Base-by-base conservation (phyloP, 2,888 invertebrate species). In the Congeria kusceri region DNA sequence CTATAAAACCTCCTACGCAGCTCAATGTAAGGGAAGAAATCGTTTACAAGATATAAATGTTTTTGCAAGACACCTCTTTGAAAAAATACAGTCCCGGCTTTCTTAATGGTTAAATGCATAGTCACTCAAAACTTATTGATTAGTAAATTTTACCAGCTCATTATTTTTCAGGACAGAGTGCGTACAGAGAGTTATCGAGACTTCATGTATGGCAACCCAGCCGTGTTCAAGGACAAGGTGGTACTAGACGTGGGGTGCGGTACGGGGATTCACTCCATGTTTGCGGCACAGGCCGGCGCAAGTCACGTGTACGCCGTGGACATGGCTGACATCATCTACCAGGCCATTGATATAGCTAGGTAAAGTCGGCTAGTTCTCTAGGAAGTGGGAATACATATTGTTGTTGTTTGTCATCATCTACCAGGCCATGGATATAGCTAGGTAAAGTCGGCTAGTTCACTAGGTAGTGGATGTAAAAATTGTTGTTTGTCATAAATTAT, bases 211-310 rank as follows among this genome's bases (percentile, higher is more conserved):
- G 95, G 95, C 23, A 98, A 98, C 92, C 94, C 94, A 39, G 95
- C 95, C 44, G 94, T 95, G 71, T 95, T 98, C 67, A 94, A 94
- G 88, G 96, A 95, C 77, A 98, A 97, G 95, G 92, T 96, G 68
- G 96, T 98, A 5, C 84, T 94, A 28, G 94, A 94, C 85, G 92
- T 94, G 39, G 94, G 94, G 18, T 94, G 94, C 90, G 94, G 94
- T 3, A 94, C 93, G 91, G 95, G 98, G 29, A 97, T 99, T 86
- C 94, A 99, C 29, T 97, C 98, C 1, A 94, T 98, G 89, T 97
- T 98, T 93, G 97, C 97, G 93, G 98, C 97, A 0, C 95, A 96
- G 93, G 98, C 97, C 39, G 98, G 98, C n/a, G 98, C 98, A 5
- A 95, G 95, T 73, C 96, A 96, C 93, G 98, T 94, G 49, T 90